Evolutionary conservation across 2,113 vertebrate species (phyloP), one percentile per base, ranked within the genome.

Genomic region (Melanerpes aurifrons): DNA sequence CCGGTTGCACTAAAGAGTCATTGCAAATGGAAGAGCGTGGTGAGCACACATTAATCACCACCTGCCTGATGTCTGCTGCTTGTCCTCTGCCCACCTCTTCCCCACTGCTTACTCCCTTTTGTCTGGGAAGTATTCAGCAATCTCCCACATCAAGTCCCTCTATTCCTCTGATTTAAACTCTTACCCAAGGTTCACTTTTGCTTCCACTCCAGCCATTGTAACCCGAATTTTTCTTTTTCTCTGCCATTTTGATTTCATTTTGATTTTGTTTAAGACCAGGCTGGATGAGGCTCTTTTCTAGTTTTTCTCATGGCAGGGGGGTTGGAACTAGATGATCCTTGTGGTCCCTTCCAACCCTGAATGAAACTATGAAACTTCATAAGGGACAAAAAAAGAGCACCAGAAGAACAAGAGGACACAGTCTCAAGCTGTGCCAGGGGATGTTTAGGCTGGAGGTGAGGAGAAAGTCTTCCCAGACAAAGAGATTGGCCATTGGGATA

Each of bases 1-100:
- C n/a, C 20, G 61, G 8, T 71, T 78, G 24, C 24, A 5, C 6
- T 24, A 59, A 50, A 54, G 45, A 28, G 7, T 37, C 17, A 7
- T 21, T 0, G 0, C 50, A 70, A 84, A 56, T 58, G 9, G 5
- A 50, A 4, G 2, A 63, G 31, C 20, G 28, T 2, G 1, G 9
- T 28, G 57, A 71, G 29, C 11, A 9, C 8, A 67, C 10, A 12
- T 59, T 74, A 14, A 68, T 71, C 21, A 56, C 26, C 12, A n/a
- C 47, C 26, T 26, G 14, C 14, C 15, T 68, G 53, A 21, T 8
- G 3, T 63, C 37, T 77, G 28, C 57, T 53, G 10, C 47, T 86
- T 64, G 12, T 47, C 62, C 6, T 68, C 37, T 31, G 15, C 40
- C 70, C 28, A 68, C 15, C 61, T 14, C 59, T 13, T 58, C 26